Conservation (phyloP, 2,888 invertebrate genomes). For the Tenthredo distinguenda region DNA sequence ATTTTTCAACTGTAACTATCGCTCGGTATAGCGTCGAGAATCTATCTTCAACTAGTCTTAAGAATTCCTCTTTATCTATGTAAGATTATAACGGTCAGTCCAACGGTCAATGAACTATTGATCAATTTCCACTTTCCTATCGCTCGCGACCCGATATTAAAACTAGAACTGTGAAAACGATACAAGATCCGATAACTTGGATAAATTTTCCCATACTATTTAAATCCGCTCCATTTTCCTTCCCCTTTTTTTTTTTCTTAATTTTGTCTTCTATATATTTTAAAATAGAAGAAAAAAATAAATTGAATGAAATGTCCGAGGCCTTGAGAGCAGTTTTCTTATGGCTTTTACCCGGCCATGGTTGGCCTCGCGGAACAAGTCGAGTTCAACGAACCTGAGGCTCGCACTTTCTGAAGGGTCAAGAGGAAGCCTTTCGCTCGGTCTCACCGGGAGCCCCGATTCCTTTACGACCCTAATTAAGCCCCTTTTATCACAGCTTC, state of each 20-base stretch:
- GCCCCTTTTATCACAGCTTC: neutral
- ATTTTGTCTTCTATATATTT: neutral
- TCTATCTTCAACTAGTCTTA: neutral
- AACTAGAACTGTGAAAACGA: neutral
- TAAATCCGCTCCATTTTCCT: neutral
- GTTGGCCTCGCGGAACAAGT: neutral
- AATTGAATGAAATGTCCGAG: neutral
- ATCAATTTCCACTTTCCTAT: conserved; percentile 46
- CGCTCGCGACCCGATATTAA: conserved; percentile 17
- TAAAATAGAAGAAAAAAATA: neutral
- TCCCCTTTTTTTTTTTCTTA: neutral
- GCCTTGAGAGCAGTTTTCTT: neutral
- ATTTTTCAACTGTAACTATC: neutral
- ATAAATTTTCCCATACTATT: too few species aligned
- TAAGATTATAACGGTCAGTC: conserved; percentile 32
- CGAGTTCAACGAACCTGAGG: conserved; percentile 26
- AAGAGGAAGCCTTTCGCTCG: conserved; percentile 44
- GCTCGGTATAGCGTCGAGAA: neutral
- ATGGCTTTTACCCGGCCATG: neutral
- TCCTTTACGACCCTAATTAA: conserved; percentile 9
- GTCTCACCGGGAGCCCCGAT: conserved; percentile 12
- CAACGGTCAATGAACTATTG: conserved; percentile 34
- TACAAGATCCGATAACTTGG: neutral
- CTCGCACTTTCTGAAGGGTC: conserved; percentile 48
- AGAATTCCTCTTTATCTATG: conserved; percentile 17